Base-by-base conservation (phyloP, 1,140 invertebrate genomes). In the Zaprionus inermis region DNA sequence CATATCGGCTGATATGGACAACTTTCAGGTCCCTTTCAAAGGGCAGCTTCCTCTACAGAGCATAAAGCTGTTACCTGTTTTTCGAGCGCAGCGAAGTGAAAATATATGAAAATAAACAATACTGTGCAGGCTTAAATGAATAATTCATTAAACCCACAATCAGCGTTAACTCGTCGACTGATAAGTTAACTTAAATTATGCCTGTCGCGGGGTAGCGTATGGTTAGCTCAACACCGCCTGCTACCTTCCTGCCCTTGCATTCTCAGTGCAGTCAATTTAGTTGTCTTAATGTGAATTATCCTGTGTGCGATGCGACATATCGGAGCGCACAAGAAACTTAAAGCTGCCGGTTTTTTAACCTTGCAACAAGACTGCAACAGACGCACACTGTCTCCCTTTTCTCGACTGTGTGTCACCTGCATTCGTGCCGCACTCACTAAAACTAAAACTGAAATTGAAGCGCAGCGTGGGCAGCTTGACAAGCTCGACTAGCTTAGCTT, bases 381-480 rank as follows among this genome's bases (percentile, higher is more conserved):
- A 46, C 24, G 18, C 41, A 60, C 41, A 58, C 69, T 79, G 65
- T 74, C 51, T 22, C 55, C 11, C 41, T 68, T 24, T 67, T 28
- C 65, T 56, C 70, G 59, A n/a, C 36, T 38, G 14, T 6, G 64
- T 85, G 81, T 85, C 81, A 85, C 71, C 74, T 75, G 78, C 81
- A 85, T 16, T 84, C 70, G 81, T 84, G 81, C 78, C 78, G 63
- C 80, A 81, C 76, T 72, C 65, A 79, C 72, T 75, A 82, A 82
- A 82, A 78, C 78, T 78, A 71, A 70, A 75, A 81, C 81, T 78
- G 81, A 72, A 85, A 81, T 81, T 78, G 74, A 85, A 85, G 81
- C 74, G 38, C 36, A 41, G 73, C 81, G 66, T 20, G 44, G 44
- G 44, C 44, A 71, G 69, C 80, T 76, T 68, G 72, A 52, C 59